phyloP scores from a whole-genome alignment of 2,797 vertebrate species.

The Phoebastria nigripes region DNA sequence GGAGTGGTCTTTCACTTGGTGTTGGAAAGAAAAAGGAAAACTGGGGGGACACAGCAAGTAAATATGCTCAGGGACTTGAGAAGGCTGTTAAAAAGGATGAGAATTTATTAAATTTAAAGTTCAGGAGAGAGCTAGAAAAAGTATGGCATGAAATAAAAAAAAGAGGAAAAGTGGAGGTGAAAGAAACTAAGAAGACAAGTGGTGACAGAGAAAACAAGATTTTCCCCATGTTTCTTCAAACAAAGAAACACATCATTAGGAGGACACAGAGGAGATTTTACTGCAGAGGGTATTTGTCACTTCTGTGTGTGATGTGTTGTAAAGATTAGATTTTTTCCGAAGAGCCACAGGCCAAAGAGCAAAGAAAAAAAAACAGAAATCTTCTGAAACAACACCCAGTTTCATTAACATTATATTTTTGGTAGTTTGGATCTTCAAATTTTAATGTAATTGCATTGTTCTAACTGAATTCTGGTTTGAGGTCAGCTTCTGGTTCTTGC shows the following conservation, averaged over 20 bases:
- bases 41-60: background rate
- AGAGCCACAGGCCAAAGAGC: background rate
- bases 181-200: background rate
- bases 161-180: background rate
- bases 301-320: background rate
- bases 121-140: background rate
- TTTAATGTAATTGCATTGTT: background rate
- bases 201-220: background rate
- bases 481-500: slow-evolving; percentile 27
- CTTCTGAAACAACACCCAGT: background rate
- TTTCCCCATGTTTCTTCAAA: background rate
- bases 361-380: background rate
- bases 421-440: background rate
- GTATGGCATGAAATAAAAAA: background rate
- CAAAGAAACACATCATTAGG: background rate
- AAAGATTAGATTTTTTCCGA: background rate
- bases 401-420: background rate
- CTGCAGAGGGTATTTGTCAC: background rate
- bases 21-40: background rate
- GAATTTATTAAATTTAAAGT: background rate
- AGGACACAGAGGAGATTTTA: background rate
- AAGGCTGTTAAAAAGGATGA: background rate
- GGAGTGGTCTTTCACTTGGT: background rate
- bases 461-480: background rate
- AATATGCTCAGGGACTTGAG: background rate